These are phyloP conservation scores for Helobdella robusta DNA, from an alignment of 2,888 invertebrate species.

Conservation along the genomic window DNA sequence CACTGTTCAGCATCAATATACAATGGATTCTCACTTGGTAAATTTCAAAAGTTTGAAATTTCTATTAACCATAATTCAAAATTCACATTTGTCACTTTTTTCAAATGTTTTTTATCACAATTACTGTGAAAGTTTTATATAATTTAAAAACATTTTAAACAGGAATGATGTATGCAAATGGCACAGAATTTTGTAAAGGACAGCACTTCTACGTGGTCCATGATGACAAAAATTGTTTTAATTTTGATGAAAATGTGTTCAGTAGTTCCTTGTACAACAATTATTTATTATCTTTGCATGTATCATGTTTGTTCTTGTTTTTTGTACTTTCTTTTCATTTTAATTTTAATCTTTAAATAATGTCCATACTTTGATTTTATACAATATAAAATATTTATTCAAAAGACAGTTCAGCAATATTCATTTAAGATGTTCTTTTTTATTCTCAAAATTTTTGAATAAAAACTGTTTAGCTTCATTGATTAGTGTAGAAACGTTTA, in stretches of 20 bases:
- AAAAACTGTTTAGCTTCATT: neutral
- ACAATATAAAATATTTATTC: no score
- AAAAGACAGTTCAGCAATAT: no score
- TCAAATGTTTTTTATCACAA: no score
- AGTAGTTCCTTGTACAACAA: no score
- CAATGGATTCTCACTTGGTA: slow-evolving; percentile 43
- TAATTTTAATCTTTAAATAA: no score
- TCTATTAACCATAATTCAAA: neutral
- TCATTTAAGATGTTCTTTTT: neutral
- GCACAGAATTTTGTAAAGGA: slow-evolving; percentile 46
- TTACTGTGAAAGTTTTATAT: neutral
- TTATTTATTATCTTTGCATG: no score
- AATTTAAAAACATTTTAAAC: neutral
- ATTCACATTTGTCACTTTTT: neutral
- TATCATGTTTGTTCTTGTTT: no score
- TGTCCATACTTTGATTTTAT: no score
- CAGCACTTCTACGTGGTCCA: slow-evolving; percentile 47
- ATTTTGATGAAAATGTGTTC: slow-evolving; percentile 48
- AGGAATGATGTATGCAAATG: slow-evolving; percentile 33
- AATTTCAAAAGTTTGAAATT: slow-evolving; percentile 3
- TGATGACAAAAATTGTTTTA: slow-evolving; percentile 44
- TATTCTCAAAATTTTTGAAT: neutral
- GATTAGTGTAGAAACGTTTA: neutral
- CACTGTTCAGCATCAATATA: slow-evolving; percentile 44
- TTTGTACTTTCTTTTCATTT: no score